A percentile compares a stretch with the other conserved stretches of the same genome.
Conservation (phyloP, 2,888 invertebrate species). For the Euclidia mi region DNA sequence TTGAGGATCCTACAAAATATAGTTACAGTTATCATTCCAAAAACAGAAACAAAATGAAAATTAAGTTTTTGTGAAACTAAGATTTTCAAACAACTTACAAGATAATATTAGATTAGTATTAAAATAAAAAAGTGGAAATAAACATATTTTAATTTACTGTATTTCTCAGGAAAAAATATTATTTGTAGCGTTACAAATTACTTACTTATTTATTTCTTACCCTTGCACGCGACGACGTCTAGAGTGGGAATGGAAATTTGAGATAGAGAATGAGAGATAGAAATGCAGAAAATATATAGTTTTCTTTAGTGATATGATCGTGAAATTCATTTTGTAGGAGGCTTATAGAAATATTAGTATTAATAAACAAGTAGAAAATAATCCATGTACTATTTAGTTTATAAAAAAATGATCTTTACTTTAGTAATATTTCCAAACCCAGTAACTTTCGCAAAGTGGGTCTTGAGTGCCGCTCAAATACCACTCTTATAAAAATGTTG, state of each 20-base stretch:
- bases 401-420: background rate
- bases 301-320: no score
- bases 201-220: constrained; percentile 43
- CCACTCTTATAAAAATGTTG: background rate
- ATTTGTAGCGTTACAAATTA: constrained; percentile 5
- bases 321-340: no score
- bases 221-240: constrained; percentile 52
- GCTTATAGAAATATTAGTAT: no score
- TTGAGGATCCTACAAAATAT: no score
- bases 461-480: constrained; percentile 26
- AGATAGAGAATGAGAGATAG: constrained; percentile 29
- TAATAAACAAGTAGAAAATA: no score
- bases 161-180: no score
- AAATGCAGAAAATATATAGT: background rate
- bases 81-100: background rate
- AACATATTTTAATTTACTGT: no score
- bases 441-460: constrained; percentile 32
- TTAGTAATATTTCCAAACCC: constrained; percentile 6
- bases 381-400: background rate
- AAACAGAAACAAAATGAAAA: no score
- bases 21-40: no score
- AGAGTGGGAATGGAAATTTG: constrained; percentile 23
- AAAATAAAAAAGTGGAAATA: no score
- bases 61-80: constrained; percentile 1
- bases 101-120: background rate